Evolutionary conservation across 2,888 invertebrate species (phyloP), one percentile per base, ranked within the genome.

Genomic region (Oxystoma pomonae): DNA sequence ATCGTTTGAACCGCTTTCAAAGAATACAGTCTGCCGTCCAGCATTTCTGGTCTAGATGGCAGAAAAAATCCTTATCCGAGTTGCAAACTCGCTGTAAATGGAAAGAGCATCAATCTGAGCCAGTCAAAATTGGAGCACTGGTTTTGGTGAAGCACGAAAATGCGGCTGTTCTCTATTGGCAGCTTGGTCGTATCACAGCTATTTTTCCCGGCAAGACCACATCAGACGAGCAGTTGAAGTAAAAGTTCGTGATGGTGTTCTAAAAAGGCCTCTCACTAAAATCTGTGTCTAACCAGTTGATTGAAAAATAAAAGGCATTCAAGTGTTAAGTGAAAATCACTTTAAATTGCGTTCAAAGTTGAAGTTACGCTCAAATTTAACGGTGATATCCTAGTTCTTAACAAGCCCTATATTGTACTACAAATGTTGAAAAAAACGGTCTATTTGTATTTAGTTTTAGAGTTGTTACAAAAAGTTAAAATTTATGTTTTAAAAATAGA

Each of bases 11-110:
- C n/a, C 9, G 49, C 12, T 68, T 57, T 17, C 62, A 68, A 19
- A 20, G 53, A 16, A 18, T 63, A 9, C 65, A 69, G 56, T 17
- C 17, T 19, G 20, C 64, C 9, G 52, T 59, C 17, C 65, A 70
- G 22, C 57, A 63, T 20, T 69, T 67, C 61, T 68, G 67, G 65
- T 61, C 51, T 35, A 60, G 57, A 18, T 69, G 63, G 63, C 56
- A 55, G n/a, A 58, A 59, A n/a, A 65, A 67, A 59, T 69, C 67
- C 59, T 21, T 71, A 2, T 55, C 62, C 16, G 64, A 68, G 16
- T 58, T 71, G 5, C 71, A 69, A 35, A 55, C 57, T 21, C 58
- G 67, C 2, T 20, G 50, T 49, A 67, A 67, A 62, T 69, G 67
- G 68, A 59, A 61, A 18, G 56, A 58, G 9, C 35, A 35, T 7